Evolutionary conservation across 2,888 invertebrate species (phyloP).

Genomic region (Latrodectus elegans): DNA sequence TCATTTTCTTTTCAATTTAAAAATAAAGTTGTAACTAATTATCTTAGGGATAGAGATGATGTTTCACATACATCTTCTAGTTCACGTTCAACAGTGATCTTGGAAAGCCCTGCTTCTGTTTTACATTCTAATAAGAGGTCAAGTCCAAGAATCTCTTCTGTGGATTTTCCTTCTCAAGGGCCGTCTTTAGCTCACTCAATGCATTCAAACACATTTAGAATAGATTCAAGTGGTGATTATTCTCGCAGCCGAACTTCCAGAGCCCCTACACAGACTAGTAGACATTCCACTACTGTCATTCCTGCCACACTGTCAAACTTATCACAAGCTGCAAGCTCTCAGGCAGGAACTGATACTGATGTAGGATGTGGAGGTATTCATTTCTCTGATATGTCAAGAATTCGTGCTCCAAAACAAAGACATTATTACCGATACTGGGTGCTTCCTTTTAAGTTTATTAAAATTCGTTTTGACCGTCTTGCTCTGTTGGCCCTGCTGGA

Average conservation of each 20-base stretch:
- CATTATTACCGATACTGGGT: conserved; percentile 86
- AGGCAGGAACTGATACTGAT: conserved; percentile 69
- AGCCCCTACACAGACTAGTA: conserved; percentile 10
- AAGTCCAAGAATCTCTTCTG: conserved; percentile 47
- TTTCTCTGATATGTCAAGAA: conserved; percentile 51
- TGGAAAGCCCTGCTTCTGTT: conserved; percentile 73
- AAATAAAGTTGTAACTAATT: not conserved
- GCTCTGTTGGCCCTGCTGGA: conserved; percentile 94
- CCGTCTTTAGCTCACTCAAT: conserved; percentile 9
- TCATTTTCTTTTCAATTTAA: too few species aligned
- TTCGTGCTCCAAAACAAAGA: conserved; percentile 60
- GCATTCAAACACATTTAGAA: conserved; percentile 17
- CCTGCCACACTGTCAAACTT: conserved; percentile 63
- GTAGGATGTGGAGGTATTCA: conserved; percentile 58
- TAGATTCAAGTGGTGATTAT: conserved; percentile 28
- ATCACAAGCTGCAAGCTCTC: conserved; percentile 71
- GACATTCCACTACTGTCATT: conserved; percentile 43
- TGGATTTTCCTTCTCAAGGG: not conserved
- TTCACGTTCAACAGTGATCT: conserved; percentile 75
- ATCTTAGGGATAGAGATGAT: conserved; percentile 52
- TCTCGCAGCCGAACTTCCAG: conserved; percentile 46
- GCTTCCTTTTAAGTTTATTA: conserved; percentile 79
- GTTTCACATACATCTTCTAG: conserved; percentile 73
- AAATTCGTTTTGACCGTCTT: conserved; percentile 93
- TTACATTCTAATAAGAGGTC: conserved; percentile 67